Conservation (phyloP, 2,113 vertebrate species). For the Hemicordylus capensis region DNA sequence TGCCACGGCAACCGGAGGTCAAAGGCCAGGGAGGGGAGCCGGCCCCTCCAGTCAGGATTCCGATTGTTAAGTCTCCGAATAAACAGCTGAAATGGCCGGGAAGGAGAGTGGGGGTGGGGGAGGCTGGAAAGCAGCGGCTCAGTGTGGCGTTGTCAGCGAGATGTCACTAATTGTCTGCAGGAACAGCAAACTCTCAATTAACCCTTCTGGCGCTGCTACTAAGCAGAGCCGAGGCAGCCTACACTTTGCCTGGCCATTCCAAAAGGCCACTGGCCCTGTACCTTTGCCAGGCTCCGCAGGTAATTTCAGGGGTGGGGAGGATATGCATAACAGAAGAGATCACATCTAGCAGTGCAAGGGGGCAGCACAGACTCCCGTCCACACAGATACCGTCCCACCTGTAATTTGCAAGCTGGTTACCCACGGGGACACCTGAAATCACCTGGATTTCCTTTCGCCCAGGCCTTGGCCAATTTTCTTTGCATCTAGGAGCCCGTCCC, state of each 20-base stretch:
- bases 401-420: neutral
- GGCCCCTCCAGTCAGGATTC: conserved; percentile 76
- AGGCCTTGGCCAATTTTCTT: no score
- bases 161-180: conserved; percentile 85
- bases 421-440: neutral
- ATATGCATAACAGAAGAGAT: neutral
- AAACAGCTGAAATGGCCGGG: conserved; percentile 64
- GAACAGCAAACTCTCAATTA: conserved; percentile 79
- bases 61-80: conserved; percentile 74
- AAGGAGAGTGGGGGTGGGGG: conserved; percentile 52
- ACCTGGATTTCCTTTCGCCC: neutral
- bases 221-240: neutral
- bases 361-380: neutral
- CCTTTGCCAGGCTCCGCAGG: no score
- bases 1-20: conserved; percentile 83
- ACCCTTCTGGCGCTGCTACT: conserved; percentile 73
- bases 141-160: conserved; percentile 81
- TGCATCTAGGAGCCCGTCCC: no score
- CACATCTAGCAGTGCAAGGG: neutral
- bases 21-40: conserved; percentile 80
- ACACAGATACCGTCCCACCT: neutral
- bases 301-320: neutral
- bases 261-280: neutral
- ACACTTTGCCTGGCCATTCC: neutral
- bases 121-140: conserved; percentile 66